Evolutionary conservation across 1,140 invertebrate genomes (phyloP).

Genomic region (Pinna nobilis): DNA sequence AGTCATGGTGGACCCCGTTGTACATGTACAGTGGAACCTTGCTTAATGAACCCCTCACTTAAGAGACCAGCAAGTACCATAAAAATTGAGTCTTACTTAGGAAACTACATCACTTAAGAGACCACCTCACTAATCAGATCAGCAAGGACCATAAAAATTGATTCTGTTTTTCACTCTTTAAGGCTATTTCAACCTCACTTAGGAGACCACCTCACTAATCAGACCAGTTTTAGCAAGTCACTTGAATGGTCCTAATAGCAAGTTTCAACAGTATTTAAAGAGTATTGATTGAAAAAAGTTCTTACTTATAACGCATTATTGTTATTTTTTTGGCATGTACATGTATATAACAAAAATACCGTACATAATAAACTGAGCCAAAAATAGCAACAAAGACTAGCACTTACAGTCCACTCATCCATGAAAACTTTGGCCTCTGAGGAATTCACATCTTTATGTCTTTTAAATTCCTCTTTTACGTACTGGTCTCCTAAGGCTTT

Average conservation of each 20-base stretch:
- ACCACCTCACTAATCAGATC: too few species aligned
- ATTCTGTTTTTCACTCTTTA: too few species aligned
- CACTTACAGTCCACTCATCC: slow-evolving; percentile 90
- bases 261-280: too few species aligned
- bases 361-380: neutral
- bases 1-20: too few species aligned
- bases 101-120: too few species aligned
- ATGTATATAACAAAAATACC: neutral
- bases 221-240: too few species aligned
- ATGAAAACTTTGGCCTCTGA: slow-evolving; percentile 86
- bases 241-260: too few species aligned
- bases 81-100: neutral
- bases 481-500: slow-evolving; percentile 83
- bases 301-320: neutral
- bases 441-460: slow-evolving; percentile 86
- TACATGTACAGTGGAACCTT: too few species aligned
- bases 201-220: too few species aligned
- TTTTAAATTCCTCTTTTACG: slow-evolving; percentile 90
- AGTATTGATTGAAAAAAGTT: neutral
- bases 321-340: neutral
- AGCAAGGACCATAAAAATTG: too few species aligned
- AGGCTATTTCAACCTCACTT: too few species aligned
- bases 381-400: too few species aligned
- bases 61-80: slow-evolving; percentile 8
- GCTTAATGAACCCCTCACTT: neutral